Base-by-base conservation (phyloP, 1,140 invertebrate genomes). In the Spodoptera litura region DNA sequence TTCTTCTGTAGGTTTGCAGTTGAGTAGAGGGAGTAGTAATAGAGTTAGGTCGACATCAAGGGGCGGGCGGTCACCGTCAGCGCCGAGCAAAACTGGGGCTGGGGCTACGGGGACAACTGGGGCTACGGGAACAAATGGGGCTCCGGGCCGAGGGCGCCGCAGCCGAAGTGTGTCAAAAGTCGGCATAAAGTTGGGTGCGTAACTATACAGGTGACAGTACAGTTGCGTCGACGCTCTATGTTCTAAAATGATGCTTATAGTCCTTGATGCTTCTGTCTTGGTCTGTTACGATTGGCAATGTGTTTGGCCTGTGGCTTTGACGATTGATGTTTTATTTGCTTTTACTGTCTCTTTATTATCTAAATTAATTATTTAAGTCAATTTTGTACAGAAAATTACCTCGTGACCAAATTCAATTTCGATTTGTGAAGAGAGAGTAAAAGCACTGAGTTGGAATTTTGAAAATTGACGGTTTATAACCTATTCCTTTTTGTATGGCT, bases 151-250 rank as follows among this genome's bases (percentile, higher is more conserved):
- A 83, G 92, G 81, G 83, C 92, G 86, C 79, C 92, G 90, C 87
- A 95, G 92, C 83, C 92, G 94, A 82, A 95, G 92, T 84, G 86
- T 91, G 73, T 90, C 90, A 58, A 95, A 94, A 94, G 93, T 95
- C 85, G 94, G 93, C 76, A 95, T 94, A 88, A 94, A 93, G 90
- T 89, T 95, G 91, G 94, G 94, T 95, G 93, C 91, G 94, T 95
- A 94, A 86, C 31, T 52, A 59, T 53, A 75, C 76, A 86, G 80
- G 92, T 91, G 91, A 87, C 89, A 82, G 93, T 93, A 92, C 90
- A 83, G 93, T 93, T 93, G 93, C 93, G 93, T 94, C 90, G 91
- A 91, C 91, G 91, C 91, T 88, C 92, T 93, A 88, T 89, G 84
- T 88, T 81, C n/a, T 78, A 78, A 70, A 59, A 51, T 70, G 25